Evolutionary conservation across 2,888 invertebrate genomes (phyloP), one percentile per base, ranked within the genome.

Genomic region (Epiblema foenella): DNA sequence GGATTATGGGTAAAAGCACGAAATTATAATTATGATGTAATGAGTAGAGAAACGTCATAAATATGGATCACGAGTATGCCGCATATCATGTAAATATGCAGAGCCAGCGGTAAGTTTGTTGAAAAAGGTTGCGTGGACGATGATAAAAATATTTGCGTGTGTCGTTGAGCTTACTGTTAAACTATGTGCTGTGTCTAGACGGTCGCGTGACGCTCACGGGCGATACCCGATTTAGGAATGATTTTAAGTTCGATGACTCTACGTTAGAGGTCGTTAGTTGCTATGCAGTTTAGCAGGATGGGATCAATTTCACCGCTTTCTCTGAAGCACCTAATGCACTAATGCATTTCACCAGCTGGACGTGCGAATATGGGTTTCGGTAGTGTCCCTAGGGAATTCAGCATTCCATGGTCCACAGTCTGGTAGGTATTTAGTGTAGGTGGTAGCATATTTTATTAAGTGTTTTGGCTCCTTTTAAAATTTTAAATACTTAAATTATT

Each of bases 211-310:
- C 72, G 73, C 46, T 78, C 75, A 80, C 81, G 91, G 86, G 86
- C 91, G 83, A 89, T 91, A 87, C 90, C 91, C 90, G 89, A 86
- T 86, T 91, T 91, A 89, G 90, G 88, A 89, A 91, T 90, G 85
- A 89, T 88, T 85, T 82, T 63, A 80, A 80, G 93, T 90, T 93
- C 92, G 87, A 86, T 89, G 93, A 92, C 92, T 89, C 81, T 69
- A 76, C 75, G 69, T 83, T 86, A 89, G 90, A 90, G 91, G 91
- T 90, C 90, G 79, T 42, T 65, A 60, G 70, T 52, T 66, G 68
- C 68, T 68, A 68, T 62, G 70, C 60, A 65, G 69, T 59, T 52
- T 72, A 73, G 72, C 85, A 84, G 88, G 88, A 88, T 83, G 84
- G 75, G 71, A 63, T 74, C 68, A 75, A 78, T 77, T 76, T 74